Base-by-base conservation (phyloP, 92 coral and sea anemone species). In the Paragorgia papillata region DNA sequence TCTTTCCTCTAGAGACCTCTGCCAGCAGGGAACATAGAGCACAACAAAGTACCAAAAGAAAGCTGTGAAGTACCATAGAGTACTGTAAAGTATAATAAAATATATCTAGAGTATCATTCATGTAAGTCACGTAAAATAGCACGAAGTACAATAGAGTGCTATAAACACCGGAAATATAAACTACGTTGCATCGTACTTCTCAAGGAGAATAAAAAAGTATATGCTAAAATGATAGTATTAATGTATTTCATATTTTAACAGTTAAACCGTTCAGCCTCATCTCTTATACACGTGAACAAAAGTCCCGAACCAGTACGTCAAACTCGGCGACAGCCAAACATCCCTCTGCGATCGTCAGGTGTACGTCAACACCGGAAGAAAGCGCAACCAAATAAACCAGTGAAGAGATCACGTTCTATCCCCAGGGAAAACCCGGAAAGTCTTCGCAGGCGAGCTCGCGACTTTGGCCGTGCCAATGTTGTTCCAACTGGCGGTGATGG, bases 321-420 rank as follows among this genome's bases (percentile, higher is more conserved):
- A 54, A 51, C 43, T n/a, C 62, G 62, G 18, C 77, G 46, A 0
- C 61, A 50, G 53, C 77, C 77, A 51, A 70, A 57, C 48, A 70
- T 70, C 53, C 77, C 77, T 31, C 46, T 48, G 29, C 28, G 5
- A 57, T 32, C 48, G 17, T 51, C 49, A 28, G 77, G 33, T 44
- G 15, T 35, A 8, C 77, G 77, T 9, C 77, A 50, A 13, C 61
- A 55, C 6, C 77, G 62, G 17, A 55, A 51, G 62, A 70, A 54
- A 50, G 62, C 62, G 14, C 77, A 51, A 5, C 62, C 33, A 1
- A 44, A 70, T 33, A 70, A 33, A 54, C 62, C 77, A 17, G 22
- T 70, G n/a, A 70, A 37, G 27, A 70, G 77, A 22, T 70, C 77
- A 19, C 77, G 77, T 13, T 70, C 77, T 14, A 70, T 70, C 33